Evolutionary conservation across 2,797 vertebrate species (phyloP).

Genomic region (Cossypha heuglini): DNA sequence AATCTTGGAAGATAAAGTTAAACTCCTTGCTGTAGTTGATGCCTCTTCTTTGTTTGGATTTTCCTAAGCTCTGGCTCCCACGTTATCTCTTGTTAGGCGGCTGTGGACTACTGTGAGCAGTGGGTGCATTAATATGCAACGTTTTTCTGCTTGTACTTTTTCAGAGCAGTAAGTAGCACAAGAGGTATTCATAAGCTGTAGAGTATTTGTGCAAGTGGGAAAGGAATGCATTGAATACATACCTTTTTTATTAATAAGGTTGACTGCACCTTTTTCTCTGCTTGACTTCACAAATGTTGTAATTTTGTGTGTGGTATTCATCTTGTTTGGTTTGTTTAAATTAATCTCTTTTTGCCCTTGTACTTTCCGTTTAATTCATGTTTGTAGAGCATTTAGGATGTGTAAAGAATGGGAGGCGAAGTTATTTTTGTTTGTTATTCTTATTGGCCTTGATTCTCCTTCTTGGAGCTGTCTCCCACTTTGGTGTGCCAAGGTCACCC

Average conservation of each 20-base stretch:
- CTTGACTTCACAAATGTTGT: slow-evolving; percentile 24
- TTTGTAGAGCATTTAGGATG: slow-evolving; percentile 37
- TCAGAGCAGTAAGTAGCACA: not conserved
- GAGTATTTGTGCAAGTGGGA: not conserved
- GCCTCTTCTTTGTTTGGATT: slow-evolving; percentile 22
- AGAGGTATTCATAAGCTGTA: not conserved
- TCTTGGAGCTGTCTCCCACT: not conserved
- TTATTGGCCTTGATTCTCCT: not conserved
- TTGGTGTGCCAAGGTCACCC: not conserved
- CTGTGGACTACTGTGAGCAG: not conserved
- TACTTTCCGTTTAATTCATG: not conserved
- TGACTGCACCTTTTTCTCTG: not conserved
- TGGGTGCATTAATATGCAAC: not conserved
- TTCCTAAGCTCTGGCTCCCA: not conserved
- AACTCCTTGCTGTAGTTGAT: not conserved
- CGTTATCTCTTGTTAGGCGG: not conserved
- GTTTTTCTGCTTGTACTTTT: slow-evolving; percentile 8
- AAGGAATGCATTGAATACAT: slow-evolving; percentile 20
- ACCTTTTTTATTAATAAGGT: slow-evolving; percentile 1
- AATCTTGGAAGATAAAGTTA: not conserved
- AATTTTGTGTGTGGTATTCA: not conserved
- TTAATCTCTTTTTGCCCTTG: slow-evolving; percentile 40
- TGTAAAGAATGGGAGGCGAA: not conserved
- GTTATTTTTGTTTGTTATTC: slow-evolving; percentile 16
- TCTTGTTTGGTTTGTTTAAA: slow-evolving; percentile 26